Conservation (phyloP, 2,113 vertebrate genomes). For the Hemiprocne comata region DNA sequence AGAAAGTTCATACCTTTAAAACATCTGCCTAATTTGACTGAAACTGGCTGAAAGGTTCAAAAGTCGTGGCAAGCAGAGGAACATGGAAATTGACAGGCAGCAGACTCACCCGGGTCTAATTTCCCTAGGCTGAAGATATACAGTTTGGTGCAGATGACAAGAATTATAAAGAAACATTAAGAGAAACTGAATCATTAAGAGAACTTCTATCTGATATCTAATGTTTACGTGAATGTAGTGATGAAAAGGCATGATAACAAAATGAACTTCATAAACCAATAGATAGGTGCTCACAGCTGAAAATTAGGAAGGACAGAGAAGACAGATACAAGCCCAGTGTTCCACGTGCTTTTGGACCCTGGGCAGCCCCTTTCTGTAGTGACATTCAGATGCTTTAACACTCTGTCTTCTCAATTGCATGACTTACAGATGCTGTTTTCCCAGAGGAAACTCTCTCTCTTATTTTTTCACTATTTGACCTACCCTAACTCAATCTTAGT, state of each 20-base stretch:
- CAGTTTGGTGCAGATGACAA: background rate
- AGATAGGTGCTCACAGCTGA: background rate
- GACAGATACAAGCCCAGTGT: background rate
- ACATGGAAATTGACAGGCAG: background rate
- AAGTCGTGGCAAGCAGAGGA: background rate
- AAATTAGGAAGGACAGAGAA: background rate
- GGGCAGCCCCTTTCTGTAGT: background rate
- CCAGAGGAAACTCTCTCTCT: background rate
- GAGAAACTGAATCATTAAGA: background rate
- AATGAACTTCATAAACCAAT: background rate
- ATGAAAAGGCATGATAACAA: background rate
- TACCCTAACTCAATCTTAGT: background rate
- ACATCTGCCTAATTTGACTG: background rate
- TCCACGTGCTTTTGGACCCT: background rate
- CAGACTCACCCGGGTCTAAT: background rate
- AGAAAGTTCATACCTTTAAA: background rate
- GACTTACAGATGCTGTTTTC: background rate
- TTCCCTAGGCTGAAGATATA: background rate
- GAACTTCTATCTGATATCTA: background rate
- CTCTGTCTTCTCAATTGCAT: background rate
- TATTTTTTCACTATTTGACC: background rate
- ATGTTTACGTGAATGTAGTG: background rate
- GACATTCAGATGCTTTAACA: background rate
- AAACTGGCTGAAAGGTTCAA: background rate
- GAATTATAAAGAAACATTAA: background rate